These are phyloP conservation scores for Oenanthe melanoleuca DNA, from an alignment of 2,113 vertebrate species.

Conservation along the genomic window DNA sequence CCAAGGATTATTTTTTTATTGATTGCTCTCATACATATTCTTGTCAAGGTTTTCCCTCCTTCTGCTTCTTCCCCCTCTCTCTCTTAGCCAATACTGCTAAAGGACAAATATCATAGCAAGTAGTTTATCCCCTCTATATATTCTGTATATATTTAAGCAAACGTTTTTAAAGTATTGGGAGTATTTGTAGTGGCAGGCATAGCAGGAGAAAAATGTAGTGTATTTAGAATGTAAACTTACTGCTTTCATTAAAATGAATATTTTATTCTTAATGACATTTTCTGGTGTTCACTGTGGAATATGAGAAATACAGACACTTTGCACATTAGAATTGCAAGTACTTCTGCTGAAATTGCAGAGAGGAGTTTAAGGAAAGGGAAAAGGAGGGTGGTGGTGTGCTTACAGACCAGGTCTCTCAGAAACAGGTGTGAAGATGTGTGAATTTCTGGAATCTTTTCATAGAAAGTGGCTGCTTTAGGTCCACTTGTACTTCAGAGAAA, in stretches of 20 bases:
- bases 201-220: neutral
- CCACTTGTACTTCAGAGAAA: neutral
- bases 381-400: neutral
- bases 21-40: slow-evolving; percentile 60
- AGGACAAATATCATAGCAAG: slow-evolving; percentile 27
- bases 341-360: neutral
- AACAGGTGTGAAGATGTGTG: neutral
- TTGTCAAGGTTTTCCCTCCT: slow-evolving; percentile 43
- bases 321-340: neutral
- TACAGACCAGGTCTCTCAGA: neutral
- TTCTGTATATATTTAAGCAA: neutral
- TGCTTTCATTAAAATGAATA: slow-evolving; percentile 11
- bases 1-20: slow-evolving; percentile 59
- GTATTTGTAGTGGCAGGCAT: neutral
- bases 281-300: neutral
- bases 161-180: neutral
- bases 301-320: neutral
- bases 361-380: neutral
- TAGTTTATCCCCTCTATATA: slow-evolving; percentile 2
- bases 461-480: neutral
- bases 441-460: neutral
- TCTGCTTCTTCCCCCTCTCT: neutral
- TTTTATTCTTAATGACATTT: slow-evolving; percentile 32
- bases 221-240: slow-evolving; percentile 13
- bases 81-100: neutral